Base-by-base conservation (phyloP, 2,888 invertebrate species). In the Hydropsyche betteni region DNA sequence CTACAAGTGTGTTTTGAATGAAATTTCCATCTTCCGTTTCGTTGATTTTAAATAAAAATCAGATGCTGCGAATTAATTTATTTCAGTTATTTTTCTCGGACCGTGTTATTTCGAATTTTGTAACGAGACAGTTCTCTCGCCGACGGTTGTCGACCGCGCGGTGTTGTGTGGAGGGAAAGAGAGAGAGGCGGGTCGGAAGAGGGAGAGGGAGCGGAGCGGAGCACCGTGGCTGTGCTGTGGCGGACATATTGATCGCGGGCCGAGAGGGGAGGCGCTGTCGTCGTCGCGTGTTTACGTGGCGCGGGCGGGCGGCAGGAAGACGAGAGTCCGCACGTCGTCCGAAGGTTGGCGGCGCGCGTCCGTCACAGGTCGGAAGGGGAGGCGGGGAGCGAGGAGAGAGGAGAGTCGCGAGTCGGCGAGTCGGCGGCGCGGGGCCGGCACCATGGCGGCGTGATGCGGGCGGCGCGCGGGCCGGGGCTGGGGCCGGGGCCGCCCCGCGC, bases 401-500 rank as follows among this genome's bases (percentile, higher is more conserved):
- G 68, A n/a, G 53, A 6, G 61, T 24, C 24, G 24, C 24, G 24
- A 24, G 24, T 24, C 61, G 61, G 36, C 34, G 71, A 53, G 33
- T 24, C 24, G 5, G 61, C 7, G 24, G 36, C 34, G 34, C 55
- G 50, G 44, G 36, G 68, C 36, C 14, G 50, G 68, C 16, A 68
- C 68, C n/a, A 24, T 5, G 36, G 4, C 58, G 44, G 72, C 34
- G 58, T 72, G 58, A 55, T 53, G 55, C 24, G 16, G n/a, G 12
- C 69, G 50, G 58, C 58, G 16, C 16, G 14, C 24, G 58, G 68
- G 52, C 55, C 53, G 69, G 55, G 58, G 75, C 68, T 38, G 64
- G 34, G 50, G 61, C 64, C 64, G 55, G 78, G 80, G 61, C 64
- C 80, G 52, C 74, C 50, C 68, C 74, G 69, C 73, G 81, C 86